Base-by-base conservation (phyloP, 2,888 invertebrate genomes). In the Mellilla xanthometata region DNA sequence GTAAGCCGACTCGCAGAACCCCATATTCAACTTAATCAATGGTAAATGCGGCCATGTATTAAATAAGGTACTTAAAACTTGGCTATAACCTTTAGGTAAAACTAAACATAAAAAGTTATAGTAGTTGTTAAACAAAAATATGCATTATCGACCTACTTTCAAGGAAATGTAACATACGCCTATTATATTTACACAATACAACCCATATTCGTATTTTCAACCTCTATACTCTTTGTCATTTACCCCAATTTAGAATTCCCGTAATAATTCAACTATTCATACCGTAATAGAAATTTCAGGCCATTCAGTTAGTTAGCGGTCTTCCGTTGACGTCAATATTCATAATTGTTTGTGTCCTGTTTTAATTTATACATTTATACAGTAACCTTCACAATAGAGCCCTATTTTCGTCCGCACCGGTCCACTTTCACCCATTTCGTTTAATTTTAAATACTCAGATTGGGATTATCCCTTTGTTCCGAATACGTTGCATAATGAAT, bases 311-410 rank as follows among this genome's bases (percentile, higher is more conserved):
- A 41, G 56, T 54, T 57, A 53, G 46, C 46, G 12, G 26, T 57
- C 61, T 59, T 66, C 68, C 59, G 62, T 60, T 63, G 62, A 60
- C 59, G 62, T 64, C 45, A 53, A 38, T 45, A 39, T 33, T 23
- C 39, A 45, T 62, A 60, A 70, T 65, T 65, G 56, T 40, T 43
- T 12, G 53, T 62, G 49, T 68, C 68, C 63, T 58, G 60, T 58
- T 52, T 48, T 56, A 45, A 54, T 52, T 54, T 39, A 49, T 60
- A 52, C 55, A 54, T 52, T 54, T 39, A 49, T 60, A 52, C 55
- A 57, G 52, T 49, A 51, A 53, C 52, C 53, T 44, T 51, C 32
- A 49, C 51, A 50, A 39, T 24, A 39, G 23, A 32, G 22, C 28
- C 35, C 35, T 36, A 33, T 41, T 48, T 33, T 12, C 26, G 33